Evolutionary conservation across 1,140 invertebrate species (phyloP), one percentile per base, ranked within the genome.

Genomic region (Stenopsyche tienmushanensis): DNA sequence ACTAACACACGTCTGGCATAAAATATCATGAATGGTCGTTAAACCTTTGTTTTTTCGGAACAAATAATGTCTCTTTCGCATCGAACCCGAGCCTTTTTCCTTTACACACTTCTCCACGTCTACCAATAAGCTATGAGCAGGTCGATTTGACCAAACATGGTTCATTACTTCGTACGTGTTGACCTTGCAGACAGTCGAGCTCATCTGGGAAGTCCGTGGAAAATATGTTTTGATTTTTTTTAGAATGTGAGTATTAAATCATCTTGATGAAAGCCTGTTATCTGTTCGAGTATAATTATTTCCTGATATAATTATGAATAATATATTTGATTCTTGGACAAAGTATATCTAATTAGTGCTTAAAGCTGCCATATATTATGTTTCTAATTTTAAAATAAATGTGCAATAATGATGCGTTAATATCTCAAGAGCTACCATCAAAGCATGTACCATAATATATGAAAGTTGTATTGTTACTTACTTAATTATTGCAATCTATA

Each of bases 51-150:
- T 67, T 67, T 67, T 67, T 62, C 66, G 52, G 66, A 58, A 67
- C 66, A 67, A 67, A 67, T 67, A 67, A 67, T 67, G 54, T 62
- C 66, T 67, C 20, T 62, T 62, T 67, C 49, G 50, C 49, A 17
- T 47, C 62, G 47, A 21, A 47, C 3, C 24, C 21, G 2, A 53
- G 21, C 47, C 15, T 34, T 29, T 55, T 39, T 55, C 47, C 2
- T 42, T n/a, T 17, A 1, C 9, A 42, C 13, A 42, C 13, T 17
- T 44, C 23, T 5, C 18, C 21, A 39, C 25, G 53, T 29, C 29
- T 47, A 47, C 44, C 44, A 47, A 47, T 47, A 47, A 47, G 44
- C 44, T 20, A 20, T 41, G 23, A 42, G 26, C 52, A 21, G 25
- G 9, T 21, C 20, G 57, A 47, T 60, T 60, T 60, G 57, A 60